Conservation (phyloP, 2,797 vertebrate species). For the Cirrhinus molitorella region DNA sequence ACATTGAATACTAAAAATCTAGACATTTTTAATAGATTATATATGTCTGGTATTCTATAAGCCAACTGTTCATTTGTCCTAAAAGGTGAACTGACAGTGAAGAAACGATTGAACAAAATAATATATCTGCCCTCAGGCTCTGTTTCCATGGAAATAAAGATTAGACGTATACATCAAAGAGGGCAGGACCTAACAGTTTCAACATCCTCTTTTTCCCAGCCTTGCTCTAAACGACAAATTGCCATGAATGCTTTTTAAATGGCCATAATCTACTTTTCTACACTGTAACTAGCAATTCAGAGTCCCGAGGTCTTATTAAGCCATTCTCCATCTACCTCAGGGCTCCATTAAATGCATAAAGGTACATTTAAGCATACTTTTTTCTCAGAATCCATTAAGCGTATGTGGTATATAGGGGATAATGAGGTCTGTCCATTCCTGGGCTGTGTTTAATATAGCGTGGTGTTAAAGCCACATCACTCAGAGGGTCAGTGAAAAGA, state of each 20-base stretch:
- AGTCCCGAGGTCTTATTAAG: background rate
- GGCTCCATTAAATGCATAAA: constrained; percentile 40
- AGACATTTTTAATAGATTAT: too few relatives aligned
- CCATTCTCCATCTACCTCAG: background rate
- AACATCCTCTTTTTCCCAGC: background rate
- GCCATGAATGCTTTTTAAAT: constrained; percentile 10
- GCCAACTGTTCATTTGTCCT: constrained; percentile 9
- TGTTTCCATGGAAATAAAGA: constrained; percentile 74
- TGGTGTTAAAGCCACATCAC: constrained; percentile 39
- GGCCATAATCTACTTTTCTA: constrained; percentile 11
- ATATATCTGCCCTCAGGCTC: constrained; percentile 33
- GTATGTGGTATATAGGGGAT: constrained; percentile 25
- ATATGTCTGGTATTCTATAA: background rate
- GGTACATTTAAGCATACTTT: constrained; percentile 38
- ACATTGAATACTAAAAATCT: too few relatives aligned
- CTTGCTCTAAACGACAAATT: constrained; percentile 28
- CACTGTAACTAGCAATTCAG: constrained; percentile 16
- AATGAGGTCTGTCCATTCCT: constrained; percentile 47
- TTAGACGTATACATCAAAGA: constrained; percentile 66
- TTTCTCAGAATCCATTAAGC: constrained; percentile 36
- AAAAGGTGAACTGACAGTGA: background rate
- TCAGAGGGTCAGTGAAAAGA: constrained; percentile 47
- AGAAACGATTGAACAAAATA: constrained; percentile 11
- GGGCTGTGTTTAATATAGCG: constrained; percentile 38
- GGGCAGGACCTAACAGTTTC: constrained; percentile 58